Conservation (phyloP, 2,797 vertebrate species). For the Paramormyrops hopkinsi region DNA sequence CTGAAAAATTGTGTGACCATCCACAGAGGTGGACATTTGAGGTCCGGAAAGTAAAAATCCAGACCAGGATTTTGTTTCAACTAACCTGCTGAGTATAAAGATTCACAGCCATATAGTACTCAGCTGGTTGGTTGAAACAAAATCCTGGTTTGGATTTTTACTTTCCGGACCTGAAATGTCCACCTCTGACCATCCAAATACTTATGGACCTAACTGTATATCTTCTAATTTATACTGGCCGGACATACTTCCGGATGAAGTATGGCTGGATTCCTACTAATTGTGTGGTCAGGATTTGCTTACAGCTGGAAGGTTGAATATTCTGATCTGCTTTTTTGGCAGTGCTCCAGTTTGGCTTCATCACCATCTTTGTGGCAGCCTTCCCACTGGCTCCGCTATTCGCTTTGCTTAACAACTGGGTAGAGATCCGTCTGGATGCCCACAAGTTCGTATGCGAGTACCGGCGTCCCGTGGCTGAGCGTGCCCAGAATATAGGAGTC, state of each 20-base stretch:
- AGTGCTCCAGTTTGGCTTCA: constrained; percentile 75
- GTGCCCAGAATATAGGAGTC: constrained; percentile 64
- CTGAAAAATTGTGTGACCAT: not conserved
- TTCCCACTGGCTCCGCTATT: constrained; percentile 71
- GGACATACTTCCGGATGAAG: not conserved
- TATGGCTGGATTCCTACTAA: not conserved
- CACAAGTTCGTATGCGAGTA: constrained; percentile 72
- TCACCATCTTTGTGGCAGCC: constrained; percentile 69
- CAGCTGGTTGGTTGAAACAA: too few species aligned
- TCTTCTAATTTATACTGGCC: not conserved
- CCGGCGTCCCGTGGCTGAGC: constrained; percentile 62
- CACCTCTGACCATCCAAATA: not conserved
- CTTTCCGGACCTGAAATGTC: too few species aligned
- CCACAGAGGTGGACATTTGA: not conserved
- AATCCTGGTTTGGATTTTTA: too few species aligned
- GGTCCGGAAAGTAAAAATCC: too few species aligned
- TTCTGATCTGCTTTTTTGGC: not conserved
- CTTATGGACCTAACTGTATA: not conserved
- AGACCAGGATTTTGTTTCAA: too few species aligned
- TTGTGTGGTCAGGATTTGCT: not conserved
- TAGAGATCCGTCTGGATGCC: constrained; percentile 65
- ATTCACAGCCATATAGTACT: too few species aligned
- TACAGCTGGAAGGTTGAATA: not conserved
- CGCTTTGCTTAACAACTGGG: constrained; percentile 70
- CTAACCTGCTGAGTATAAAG: too few species aligned